phyloP scores from a whole-genome alignment of 92 coral and sea anemone species.

The Diadumene lineata region DNA sequence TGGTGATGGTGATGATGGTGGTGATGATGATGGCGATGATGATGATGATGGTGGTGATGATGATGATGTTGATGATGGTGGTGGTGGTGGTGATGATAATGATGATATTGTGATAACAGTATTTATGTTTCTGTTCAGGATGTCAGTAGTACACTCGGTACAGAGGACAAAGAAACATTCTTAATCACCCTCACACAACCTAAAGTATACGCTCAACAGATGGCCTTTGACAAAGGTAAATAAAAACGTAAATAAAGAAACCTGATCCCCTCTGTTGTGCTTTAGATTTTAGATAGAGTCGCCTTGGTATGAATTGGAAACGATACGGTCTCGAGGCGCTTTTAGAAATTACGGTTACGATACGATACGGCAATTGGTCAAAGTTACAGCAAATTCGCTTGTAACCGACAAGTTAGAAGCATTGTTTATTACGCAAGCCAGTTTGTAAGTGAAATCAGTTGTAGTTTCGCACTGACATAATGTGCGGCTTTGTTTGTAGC shows the following conservation, averaged over 20 bases:
- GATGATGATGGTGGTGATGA: neutral
- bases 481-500: slow-evolving; percentile 38
- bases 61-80: neutral
- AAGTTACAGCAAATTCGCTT: too few relatives aligned
- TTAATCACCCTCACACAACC: slow-evolving; percentile 90
- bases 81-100: neutral
- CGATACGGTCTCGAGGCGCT: too few relatives aligned
- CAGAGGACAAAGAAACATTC: slow-evolving; percentile 97
- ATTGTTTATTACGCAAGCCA: too few relatives aligned
- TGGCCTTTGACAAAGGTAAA: slow-evolving; percentile 97
- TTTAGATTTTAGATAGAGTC: too few relatives aligned
- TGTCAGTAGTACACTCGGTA: slow-evolving; percentile 69
- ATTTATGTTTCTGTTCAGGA: slow-evolving; percentile 43
- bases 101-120: too few relatives aligned
- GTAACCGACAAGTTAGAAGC: too few relatives aligned
- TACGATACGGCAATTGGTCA: too few relatives aligned
- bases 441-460: too few relatives aligned
- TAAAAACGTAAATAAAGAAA: too few relatives aligned
- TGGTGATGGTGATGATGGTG: neutral
- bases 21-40: neutral
- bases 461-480: neutral
- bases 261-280: too few relatives aligned
- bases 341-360: too few relatives aligned
- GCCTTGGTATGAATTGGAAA: too few relatives aligned
- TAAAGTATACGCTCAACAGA: slow-evolving; percentile 85